Percentiles rank a stretch among this genome's conserved stretches.
Conservation (phyloP, 2,888 invertebrate genomes). For the Deilephila porcellus region DNA sequence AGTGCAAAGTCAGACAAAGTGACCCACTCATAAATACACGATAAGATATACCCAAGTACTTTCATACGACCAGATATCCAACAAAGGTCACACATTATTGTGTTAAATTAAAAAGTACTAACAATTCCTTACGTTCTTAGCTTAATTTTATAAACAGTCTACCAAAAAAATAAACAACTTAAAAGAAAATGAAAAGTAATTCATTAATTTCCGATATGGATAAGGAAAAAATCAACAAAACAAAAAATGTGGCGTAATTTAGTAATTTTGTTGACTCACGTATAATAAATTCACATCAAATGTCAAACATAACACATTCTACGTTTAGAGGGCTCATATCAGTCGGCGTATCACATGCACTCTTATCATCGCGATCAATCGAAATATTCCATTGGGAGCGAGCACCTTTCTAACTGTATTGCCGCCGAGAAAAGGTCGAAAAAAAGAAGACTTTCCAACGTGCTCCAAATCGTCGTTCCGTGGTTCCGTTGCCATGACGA, state of each 20-base stretch:
- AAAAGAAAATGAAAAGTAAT: too few species aligned
- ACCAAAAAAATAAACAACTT: too few species aligned
- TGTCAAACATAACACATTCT: slow-evolving; percentile 15
- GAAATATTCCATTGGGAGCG: slow-evolving; percentile 20
- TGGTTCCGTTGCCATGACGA: slow-evolving; percentile 45
- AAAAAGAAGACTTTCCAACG: slow-evolving; percentile 44
- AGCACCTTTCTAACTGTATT: slow-evolving; percentile 20
- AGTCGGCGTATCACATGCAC: slow-evolving; percentile 6
- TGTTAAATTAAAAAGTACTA: too few species aligned
- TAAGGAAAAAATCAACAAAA: too few species aligned
- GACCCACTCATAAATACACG: slow-evolving; percentile 1
- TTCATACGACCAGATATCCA: too few species aligned
- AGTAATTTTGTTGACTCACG: background rate
- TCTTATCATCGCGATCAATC: slow-evolving; percentile 21
- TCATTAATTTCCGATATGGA: too few species aligned
- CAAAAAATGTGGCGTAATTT: background rate
- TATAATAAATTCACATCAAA: slow-evolving; percentile 14
- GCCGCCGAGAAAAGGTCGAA: slow-evolving; percentile 30
- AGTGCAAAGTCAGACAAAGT: background rate
- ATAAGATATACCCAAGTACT: background rate
- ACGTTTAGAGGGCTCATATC: background rate
- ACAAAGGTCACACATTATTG: too few species aligned
- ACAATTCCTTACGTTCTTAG: too few species aligned
- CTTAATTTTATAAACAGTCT: too few species aligned
- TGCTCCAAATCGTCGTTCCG: slow-evolving; percentile 39